phyloP scores from a whole-genome alignment of 2,888 invertebrate species.

The Anaspis maculata region DNA sequence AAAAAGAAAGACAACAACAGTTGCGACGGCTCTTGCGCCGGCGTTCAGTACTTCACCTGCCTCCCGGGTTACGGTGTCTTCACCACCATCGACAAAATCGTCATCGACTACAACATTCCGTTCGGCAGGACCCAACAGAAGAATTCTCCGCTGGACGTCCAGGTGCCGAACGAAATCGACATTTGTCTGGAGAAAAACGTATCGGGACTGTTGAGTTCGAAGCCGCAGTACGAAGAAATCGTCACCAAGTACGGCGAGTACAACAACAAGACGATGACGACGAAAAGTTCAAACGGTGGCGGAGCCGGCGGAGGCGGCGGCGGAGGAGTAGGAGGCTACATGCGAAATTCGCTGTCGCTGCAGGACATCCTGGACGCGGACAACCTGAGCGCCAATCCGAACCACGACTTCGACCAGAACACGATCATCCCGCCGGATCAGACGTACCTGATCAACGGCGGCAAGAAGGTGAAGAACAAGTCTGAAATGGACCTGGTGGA shows the following conservation, averaged over 20 bases:
- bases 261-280: conserved; percentile 12
- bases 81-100: conserved; percentile 37
- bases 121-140: conserved; percentile 4
- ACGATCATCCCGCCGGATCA: conserved; percentile 37
- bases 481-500: conserved; percentile 39
- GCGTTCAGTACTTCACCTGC: conserved; percentile 37
- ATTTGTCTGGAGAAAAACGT: conserved; percentile 23
- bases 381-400: conserved; percentile 32
- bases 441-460: conserved; percentile 27
- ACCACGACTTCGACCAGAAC: conserved; percentile 42
- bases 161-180: conserved; percentile 19
- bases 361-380: conserved; percentile 35
- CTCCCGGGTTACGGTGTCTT: conserved; percentile 37
- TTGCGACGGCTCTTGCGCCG: conserved; percentile 37
- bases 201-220: conserved; percentile 20
- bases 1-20: conserved; percentile 33
- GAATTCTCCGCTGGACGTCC: conserved; percentile 10
- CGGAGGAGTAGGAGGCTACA: too few relatives aligned
- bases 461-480: conserved; percentile 28
- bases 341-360: conserved; percentile 33
- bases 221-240: conserved; percentile 30
- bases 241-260: conserved; percentile 31
- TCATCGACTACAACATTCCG: conserved; percentile 1
- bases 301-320: too few relatives aligned
- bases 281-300: conserved; percentile 20